Evolutionary conservation across 2,113 vertebrate species (phyloP).

Genomic region (Apistogramma diplotaenia): DNA sequence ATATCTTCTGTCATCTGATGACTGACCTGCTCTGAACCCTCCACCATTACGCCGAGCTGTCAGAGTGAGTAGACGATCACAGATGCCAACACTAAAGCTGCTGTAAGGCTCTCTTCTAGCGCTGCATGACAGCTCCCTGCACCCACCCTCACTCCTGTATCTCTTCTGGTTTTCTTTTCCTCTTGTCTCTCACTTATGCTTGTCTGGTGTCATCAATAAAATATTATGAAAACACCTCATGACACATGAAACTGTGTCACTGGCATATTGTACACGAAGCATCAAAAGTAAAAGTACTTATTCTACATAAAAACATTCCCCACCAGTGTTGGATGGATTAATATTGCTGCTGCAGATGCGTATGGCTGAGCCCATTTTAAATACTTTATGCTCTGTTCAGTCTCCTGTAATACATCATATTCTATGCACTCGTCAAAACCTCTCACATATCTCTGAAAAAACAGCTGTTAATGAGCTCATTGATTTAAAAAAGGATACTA

Average conservation of each 20-base stretch:
- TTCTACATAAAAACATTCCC: neutral
- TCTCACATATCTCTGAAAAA: accelerated
- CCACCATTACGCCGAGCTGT: slow-evolving; percentile 10
- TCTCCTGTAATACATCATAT: neutral
- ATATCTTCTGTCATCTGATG: slow-evolving; percentile 14
- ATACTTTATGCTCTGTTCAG: neutral
- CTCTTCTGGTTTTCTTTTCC: neutral
- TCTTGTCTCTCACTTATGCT: neutral
- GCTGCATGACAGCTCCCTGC: slow-evolving; percentile 8
- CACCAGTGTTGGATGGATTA: neutral
- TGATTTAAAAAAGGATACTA: neutral
- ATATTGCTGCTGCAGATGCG: neutral
- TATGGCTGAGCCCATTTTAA: neutral
- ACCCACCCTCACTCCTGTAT: neutral
- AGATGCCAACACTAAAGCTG: slow-evolving; percentile 38
- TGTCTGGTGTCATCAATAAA: neutral
- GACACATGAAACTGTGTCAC: neutral
- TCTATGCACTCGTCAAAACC: too few species aligned
- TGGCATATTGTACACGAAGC: neutral
- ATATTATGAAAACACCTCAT: neutral
- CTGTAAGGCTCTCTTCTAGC: neutral
- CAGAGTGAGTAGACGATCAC: slow-evolving; percentile 32
- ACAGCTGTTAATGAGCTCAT: neutral
- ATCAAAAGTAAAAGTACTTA: neutral
- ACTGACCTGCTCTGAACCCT: slow-evolving; percentile 53